phyloP scores from a whole-genome alignment of 2,113 vertebrate species.

The Elaphurus davidianus region DNA sequence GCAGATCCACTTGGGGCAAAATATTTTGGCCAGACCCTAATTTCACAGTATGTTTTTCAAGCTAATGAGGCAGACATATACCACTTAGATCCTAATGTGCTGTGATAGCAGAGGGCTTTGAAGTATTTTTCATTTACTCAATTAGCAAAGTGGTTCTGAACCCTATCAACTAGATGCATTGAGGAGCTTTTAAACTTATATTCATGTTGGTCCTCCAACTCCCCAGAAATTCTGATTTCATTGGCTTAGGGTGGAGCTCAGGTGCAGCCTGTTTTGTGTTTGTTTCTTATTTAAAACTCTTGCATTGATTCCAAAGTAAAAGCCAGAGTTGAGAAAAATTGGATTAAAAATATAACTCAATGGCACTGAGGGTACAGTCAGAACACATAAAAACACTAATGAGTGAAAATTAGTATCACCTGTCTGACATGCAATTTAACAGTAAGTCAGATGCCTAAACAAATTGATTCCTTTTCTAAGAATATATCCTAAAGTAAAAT shows the following conservation, averaged over 20 bases:
- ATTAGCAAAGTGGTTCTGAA: conserved; percentile 15
- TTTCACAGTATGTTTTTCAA: conserved; percentile 17
- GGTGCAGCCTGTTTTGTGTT: neutral
- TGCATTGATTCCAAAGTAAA: neutral
- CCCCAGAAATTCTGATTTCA: neutral
- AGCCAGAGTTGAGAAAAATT: neutral
- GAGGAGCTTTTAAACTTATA: neutral
- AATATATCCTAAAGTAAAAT: too few species aligned
- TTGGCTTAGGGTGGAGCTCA: neutral
- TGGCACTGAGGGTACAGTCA: neutral
- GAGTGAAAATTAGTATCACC: neutral
- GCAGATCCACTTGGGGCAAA: neutral
- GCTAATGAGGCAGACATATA: neutral
- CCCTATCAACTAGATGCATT: neutral
- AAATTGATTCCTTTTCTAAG: neutral
- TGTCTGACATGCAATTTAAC: neutral
- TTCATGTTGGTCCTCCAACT: neutral
- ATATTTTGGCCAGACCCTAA: conserved; percentile 8
- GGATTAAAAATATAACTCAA: neutral
- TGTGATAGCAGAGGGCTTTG: neutral
- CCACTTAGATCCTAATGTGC: neutral
- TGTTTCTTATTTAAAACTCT: neutral
- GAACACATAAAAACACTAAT: neutral
- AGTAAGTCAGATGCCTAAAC: neutral
- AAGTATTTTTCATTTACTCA: conserved; percentile 24